Percentiles rank a stretch among this genome's conserved stretches.
Conservation (phyloP, 2,888 invertebrate genomes). For the Melanostoma scalare region DNA sequence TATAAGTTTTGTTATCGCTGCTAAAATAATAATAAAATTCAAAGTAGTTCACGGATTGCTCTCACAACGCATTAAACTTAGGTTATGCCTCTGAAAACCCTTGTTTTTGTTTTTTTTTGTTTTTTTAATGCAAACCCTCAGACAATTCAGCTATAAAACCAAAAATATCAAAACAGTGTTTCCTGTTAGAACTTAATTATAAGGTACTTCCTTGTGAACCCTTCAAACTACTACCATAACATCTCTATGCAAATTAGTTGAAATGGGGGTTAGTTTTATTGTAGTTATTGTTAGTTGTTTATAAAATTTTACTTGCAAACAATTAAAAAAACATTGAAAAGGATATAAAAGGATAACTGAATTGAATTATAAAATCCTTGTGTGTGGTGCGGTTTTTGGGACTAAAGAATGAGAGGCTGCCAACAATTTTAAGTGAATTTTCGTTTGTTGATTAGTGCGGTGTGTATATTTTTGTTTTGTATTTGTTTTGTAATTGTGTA, state of each 20-base stretch:
- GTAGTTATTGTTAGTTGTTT: slow-evolving; percentile 22
- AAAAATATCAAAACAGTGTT: slow-evolving; percentile 13
- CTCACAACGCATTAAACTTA: slow-evolving; percentile 28
- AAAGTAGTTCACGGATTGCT: slow-evolving; percentile 1
- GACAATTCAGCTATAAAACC: slow-evolving; percentile 18
- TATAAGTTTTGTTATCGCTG: slow-evolving; percentile 37
- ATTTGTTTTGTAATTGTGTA: slow-evolving; percentile 12
- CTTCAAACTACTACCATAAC: slow-evolving; percentile 13
- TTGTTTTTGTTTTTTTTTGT: neutral
- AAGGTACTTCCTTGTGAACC: neutral
- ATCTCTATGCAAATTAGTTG: slow-evolving; percentile 59
- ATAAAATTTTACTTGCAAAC: slow-evolving; percentile 46
- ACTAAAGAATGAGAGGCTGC: neutral
- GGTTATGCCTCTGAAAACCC: slow-evolving; percentile 16
- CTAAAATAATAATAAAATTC: slow-evolving; percentile 30
- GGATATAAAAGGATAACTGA: slow-evolving; percentile 35
- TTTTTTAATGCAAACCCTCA: slow-evolving; percentile 1
- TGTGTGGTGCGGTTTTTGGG: slow-evolving; percentile 12
- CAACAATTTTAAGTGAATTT: slow-evolving; percentile 36
- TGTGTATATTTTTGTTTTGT: slow-evolving; percentile 15
- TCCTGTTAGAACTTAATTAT: slow-evolving; percentile 46
- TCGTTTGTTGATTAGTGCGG: slow-evolving; percentile 40
- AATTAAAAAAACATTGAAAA: slow-evolving; percentile 57
- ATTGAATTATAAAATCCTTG: slow-evolving; percentile 29
- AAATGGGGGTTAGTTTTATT: slow-evolving; percentile 28